Conservation (phyloP, 92 coral and sea anemone species). For the Paramuricea clavata region DNA sequence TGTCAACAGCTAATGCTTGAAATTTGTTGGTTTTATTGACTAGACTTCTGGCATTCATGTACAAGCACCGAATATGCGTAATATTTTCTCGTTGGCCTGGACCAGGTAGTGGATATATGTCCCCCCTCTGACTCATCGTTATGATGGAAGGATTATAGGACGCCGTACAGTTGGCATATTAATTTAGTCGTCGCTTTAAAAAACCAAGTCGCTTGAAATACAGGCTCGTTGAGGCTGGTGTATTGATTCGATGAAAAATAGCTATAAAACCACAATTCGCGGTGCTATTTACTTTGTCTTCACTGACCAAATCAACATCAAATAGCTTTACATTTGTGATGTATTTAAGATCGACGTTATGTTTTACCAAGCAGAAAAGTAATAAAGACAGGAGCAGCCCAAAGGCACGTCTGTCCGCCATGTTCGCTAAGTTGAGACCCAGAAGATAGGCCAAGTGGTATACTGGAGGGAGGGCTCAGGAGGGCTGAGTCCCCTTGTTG, state of each 20-base stretch:
- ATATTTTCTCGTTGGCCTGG: neutral
- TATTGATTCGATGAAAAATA: neutral
- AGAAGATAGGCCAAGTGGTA: no score
- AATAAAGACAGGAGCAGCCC: no score
- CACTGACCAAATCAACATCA: neutral
- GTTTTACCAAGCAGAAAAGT: no score
- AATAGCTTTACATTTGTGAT: neutral
- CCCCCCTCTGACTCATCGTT: conserved; percentile 19
- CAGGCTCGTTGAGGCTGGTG: neutral
- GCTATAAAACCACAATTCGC: neutral
- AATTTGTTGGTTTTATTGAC: conserved; percentile 65
- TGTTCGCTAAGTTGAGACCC: no score
- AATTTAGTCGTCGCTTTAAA: conserved; percentile 4
- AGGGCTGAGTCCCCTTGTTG: no score
- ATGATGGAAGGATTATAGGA: conserved; percentile 5
- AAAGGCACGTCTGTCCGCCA: no score
- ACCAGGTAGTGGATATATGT: conserved; percentile 2
- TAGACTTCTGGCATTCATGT: no score
- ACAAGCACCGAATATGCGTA: conserved; percentile 12
- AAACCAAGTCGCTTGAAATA: neutral
- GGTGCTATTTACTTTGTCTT: neutral
- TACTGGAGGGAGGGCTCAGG: no score
- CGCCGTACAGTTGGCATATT: conserved; percentile 8
- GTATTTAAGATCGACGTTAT: no score
- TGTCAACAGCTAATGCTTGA: conserved; percentile 51